Evolutionary conservation across 23 tunicate species (phyloP), one percentile per base, ranked within the genome.

Genomic region (Corella eumyota): DNA sequence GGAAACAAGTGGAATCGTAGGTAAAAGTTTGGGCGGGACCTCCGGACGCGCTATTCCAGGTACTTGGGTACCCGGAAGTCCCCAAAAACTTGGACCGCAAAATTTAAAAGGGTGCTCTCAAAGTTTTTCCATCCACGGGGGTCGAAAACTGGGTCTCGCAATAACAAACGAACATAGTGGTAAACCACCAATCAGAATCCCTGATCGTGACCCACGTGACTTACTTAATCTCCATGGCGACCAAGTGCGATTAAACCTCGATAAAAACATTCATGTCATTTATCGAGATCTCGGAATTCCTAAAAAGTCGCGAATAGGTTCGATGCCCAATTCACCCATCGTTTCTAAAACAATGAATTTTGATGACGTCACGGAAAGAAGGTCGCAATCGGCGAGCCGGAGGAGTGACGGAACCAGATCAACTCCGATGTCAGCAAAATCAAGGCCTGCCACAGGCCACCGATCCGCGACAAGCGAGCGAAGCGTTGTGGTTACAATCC

Each of bases 221-320:
- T 54, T 30, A 20, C 57, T 82, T 0, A 70, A 65, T 3, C 27
- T 84, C 34, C 80, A 84, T 24, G 85, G 95, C 23, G 95, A 71
- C 59, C 79, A 64, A 59, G 71, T 77, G 27, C 68, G 85, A 19
- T 65, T 85, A 2, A 85, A 77, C 59, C 40, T 85, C 49, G 95
- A 85, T 50, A 85, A 85, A 60, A 77, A 85, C 64, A 85, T 85
- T 35, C 79, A 85, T 33, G 33, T 44, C 29, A 77, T 85, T 29
- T 85, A 77, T 71, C 70, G 80, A 17, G 95, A 85, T 57, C 50
- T 84, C 28, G 94, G 94, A 21, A 59, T 84, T 21, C 67, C 73
- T 0, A 84, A 84, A 54, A 75, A 65, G 51, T 6, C 64, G 5
- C 50, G 78, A 15, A 72, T 50, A 15, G 45, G 61, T 6, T 63